phyloP scores from a whole-genome alignment of 2,888 invertebrate genomes.

The Cylloceria caligata region DNA sequence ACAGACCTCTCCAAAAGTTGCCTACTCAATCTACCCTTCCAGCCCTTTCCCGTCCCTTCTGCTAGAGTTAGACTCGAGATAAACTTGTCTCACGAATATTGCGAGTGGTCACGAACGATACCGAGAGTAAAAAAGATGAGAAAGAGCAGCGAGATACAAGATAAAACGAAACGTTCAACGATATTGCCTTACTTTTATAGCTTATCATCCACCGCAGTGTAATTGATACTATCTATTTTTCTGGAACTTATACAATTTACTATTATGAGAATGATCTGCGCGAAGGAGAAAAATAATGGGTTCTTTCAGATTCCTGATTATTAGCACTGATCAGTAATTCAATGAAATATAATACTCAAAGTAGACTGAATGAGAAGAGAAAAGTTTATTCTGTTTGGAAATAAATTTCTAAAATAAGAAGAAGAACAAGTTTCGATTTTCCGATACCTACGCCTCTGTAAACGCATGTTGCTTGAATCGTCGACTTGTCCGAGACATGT shows the following conservation, averaged over 20 bases:
- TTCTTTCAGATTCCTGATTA: slow-evolving; percentile 7
- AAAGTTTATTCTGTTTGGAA: slow-evolving; percentile 13
- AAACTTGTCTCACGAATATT: slow-evolving; percentile 42
- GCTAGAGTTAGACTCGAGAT: neutral
- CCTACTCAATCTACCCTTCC: slow-evolving; percentile 39
- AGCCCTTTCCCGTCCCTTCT: neutral
- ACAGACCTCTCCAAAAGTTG: slow-evolving; percentile 16
- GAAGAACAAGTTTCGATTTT: slow-evolving; percentile 12
- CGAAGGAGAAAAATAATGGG: neutral
- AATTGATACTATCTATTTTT: slow-evolving; percentile 46
- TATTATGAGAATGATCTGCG: neutral
- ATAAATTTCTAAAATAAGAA: slow-evolving; percentile 15
- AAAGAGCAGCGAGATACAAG: slow-evolving; percentile 34
- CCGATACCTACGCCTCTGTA: slow-evolving; percentile 14
- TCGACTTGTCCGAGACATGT: neutral
- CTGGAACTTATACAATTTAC: slow-evolving; percentile 11
- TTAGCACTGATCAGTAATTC: slow-evolving; percentile 24
- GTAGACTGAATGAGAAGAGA: neutral
- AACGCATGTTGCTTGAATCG: neutral
- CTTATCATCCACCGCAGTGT: slow-evolving; percentile 24
- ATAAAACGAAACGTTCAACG: slow-evolving; percentile 45
- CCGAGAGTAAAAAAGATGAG: slow-evolving; percentile 14
- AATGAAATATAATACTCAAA: neutral
- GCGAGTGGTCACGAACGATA: slow-evolving; percentile 44
- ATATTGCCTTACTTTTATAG: slow-evolving; percentile 50